Percentiles rank a stretch among this genome's conserved stretches.
These are phyloP conservation scores for Plebejus argus DNA, from an alignment of 2,888 invertebrate genomes.

Conservation along the genomic window DNA sequence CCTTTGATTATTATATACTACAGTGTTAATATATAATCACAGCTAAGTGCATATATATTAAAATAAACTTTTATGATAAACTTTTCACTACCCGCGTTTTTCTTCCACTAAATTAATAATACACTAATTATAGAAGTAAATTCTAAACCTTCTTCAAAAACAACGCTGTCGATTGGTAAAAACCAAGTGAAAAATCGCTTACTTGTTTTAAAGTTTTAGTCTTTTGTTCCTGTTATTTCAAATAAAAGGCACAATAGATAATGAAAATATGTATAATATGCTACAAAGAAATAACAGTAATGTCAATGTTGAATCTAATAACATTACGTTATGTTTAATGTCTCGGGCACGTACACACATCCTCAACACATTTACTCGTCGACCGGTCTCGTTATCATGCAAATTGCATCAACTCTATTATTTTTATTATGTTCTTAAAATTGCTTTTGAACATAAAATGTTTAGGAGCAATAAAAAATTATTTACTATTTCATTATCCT, in stretches of 20 bases:
- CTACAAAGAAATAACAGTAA: neutral
- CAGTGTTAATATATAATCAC: no score
- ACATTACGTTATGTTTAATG: neutral
- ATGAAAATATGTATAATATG: neutral
- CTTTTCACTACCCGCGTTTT: neutral
- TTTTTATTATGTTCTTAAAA: neutral
- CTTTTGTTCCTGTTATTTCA: neutral
- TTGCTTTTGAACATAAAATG: neutral
- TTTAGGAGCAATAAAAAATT: neutral
- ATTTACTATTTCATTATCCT: neutral
- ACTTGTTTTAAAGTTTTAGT: neutral
- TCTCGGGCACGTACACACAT: neutral
- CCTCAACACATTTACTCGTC: constrained; percentile 29
- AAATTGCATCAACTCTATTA: constrained; percentile 11
- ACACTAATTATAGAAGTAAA: no score
- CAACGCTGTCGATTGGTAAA: no score
- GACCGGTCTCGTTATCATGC: constrained; percentile 9
- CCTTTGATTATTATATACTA: no score
- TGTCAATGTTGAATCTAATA: neutral
- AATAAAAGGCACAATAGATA: neutral
- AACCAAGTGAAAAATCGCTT: neutral
- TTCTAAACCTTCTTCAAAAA: no score
- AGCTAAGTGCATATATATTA: no score
- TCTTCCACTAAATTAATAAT: neutral
- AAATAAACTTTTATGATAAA: neutral